Conservation (phyloP, 2,113 vertebrate genomes). For the Onychostruthus taczanowskii region DNA sequence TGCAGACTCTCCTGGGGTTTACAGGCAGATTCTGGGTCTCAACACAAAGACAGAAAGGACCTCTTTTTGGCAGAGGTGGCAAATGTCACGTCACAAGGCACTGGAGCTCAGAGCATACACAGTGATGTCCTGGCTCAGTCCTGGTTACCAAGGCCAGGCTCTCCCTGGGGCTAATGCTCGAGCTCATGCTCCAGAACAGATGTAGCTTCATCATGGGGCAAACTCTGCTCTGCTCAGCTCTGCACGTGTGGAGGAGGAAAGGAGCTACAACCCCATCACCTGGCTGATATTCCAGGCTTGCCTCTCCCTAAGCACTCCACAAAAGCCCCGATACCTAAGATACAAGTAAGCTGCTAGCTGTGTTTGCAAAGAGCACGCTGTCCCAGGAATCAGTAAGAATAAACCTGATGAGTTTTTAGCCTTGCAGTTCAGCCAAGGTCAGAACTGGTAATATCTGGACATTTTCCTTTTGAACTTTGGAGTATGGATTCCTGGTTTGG, state of each 20-base stretch:
- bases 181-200: not conserved
- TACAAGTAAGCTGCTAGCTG: not conserved
- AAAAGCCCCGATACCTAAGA: not conserved
- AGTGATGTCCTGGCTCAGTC: not conserved
- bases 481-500: not conserved
- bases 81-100: not conserved
- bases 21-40: not conserved
- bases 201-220: not conserved
- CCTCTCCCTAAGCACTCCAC: not conserved
- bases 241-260: not conserved
- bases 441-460: not conserved
- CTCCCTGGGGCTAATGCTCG: not conserved
- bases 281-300: not conserved
- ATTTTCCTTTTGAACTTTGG: not conserved
- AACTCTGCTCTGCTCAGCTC: not conserved
- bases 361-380: not conserved
- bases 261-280: not conserved
- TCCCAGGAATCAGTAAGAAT: not conserved
- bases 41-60: not conserved
- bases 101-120: not conserved
- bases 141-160: not conserved
- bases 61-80: not conserved
- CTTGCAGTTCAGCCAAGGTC: not conserved
- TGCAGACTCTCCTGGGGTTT: not conserved
- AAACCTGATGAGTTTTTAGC: not conserved